A percentile compares a stretch with the other conserved stretches of the same genome.
These are phyloP conservation scores for Syngnathus scovelli DNA, from an alignment of 2,113 vertebrate genomes.

Conservation along the genomic window DNA sequence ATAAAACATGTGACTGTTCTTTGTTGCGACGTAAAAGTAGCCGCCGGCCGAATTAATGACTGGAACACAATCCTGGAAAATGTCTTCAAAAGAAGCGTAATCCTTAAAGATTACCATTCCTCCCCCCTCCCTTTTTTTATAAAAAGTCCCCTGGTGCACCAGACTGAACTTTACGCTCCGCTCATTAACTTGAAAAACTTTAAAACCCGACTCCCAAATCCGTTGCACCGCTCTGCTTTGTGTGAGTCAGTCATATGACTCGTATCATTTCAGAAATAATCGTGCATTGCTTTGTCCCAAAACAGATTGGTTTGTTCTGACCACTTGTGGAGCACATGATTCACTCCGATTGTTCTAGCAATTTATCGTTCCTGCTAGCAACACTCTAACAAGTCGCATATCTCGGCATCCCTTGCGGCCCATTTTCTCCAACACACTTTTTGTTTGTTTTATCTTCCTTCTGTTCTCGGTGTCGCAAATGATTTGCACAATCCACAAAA, in stretches of 20 bases:
- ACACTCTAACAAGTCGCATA: neutral
- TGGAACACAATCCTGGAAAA: conserved; percentile 43
- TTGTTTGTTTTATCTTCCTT: neutral
- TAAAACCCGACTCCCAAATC: neutral
- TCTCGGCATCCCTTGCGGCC: too few relatives aligned
- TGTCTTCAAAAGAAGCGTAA: conserved; percentile 32
- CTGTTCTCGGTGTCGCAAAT: too few relatives aligned
- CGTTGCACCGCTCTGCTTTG: conserved; percentile 3
- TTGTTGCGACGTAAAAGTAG: conserved; percentile 8
- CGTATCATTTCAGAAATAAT: conserved; percentile 28
- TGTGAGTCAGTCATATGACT: conserved; percentile 44
- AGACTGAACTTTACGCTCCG: conserved; percentile 35
- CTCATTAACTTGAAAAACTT: neutral
- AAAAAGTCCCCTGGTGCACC: conserved; percentile 5
- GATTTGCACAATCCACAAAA: too few relatives aligned
- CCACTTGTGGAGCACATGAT: neutral
- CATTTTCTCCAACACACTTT: too few relatives aligned
- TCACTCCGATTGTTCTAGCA: neutral
- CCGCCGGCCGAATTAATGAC: conserved; percentile 37
- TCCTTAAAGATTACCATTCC: conserved; percentile 44
- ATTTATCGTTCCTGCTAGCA: neutral
- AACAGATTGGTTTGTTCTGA: neutral
- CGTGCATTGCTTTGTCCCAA: neutral
- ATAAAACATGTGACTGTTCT: neutral
- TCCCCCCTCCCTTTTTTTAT: neutral